Percentiles rank a stretch among this genome's conserved stretches.
These are phyloP conservation scores for Colossoma macropomum DNA, from an alignment of 2,113 vertebrate genomes.

Conservation along the genomic window DNA sequence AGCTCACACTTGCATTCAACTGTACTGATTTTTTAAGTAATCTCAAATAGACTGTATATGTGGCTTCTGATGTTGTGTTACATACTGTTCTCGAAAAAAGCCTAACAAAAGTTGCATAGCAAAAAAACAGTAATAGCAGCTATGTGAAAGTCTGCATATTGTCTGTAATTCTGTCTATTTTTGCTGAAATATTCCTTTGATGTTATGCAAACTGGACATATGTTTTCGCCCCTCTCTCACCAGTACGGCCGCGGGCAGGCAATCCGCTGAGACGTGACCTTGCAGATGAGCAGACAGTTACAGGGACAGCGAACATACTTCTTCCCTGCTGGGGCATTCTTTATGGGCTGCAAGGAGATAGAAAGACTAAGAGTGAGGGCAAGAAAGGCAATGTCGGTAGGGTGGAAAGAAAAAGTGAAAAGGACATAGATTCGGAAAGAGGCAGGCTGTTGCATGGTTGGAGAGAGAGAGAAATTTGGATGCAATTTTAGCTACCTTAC, in stretches of 20 bases:
- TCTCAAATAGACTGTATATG: no score
- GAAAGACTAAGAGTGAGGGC: conserved; percentile 9
- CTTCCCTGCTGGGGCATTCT: conserved; percentile 90
- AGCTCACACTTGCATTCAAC: no score
- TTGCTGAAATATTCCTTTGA: not conserved
- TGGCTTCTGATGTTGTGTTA: no score
- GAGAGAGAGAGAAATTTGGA: conserved; percentile 3
- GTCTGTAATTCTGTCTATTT: not conserved
- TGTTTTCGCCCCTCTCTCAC: conserved; percentile 69
- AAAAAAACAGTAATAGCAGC: not conserved
- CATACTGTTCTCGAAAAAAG: not conserved
- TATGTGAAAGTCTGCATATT: not conserved
- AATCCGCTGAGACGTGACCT: conserved; percentile 90
- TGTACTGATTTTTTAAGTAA: no score
- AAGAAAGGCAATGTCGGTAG: not conserved
- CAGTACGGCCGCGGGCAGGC: conserved; percentile 90
- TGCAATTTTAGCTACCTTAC: not conserved
- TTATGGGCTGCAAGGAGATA: conserved; percentile 84
- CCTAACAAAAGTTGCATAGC: not conserved
- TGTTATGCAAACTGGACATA: not conserved
- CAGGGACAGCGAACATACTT: conserved; percentile 92
- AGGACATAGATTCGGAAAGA: conserved; percentile 16
- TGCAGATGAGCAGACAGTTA: conserved; percentile 92
- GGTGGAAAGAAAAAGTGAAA: conserved; percentile 57
- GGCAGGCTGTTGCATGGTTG: not conserved